Percentiles rank a stretch among this genome's conserved stretches.
phyloP scores from a whole-genome alignment of 53 echinoderm and acorn worm genomes.

The Patiria pectinifera region DNA sequence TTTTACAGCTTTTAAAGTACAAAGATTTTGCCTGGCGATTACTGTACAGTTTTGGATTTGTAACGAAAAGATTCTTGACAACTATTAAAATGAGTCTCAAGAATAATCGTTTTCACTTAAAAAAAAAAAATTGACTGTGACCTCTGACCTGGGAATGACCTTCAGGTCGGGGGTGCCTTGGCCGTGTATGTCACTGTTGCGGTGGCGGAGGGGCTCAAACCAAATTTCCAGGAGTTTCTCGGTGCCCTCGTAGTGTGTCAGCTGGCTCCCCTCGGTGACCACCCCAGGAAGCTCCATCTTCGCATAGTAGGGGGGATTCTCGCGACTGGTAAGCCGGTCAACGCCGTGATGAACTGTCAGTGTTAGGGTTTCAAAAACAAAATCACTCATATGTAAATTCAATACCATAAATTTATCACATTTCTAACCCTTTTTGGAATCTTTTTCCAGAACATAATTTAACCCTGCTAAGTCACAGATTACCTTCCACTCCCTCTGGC shows the following conservation, averaged over 20 bases:
- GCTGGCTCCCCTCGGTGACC: constrained; percentile 69
- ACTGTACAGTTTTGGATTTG: no score
- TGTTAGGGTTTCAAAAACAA: neutral
- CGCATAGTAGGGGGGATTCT: constrained; percentile 56
- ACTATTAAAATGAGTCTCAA: no score
- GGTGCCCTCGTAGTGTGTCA: constrained; percentile 98
- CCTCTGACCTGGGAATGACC: constrained; percentile 81
- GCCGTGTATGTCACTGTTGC: constrained; percentile 6
- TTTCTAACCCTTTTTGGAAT: no score
- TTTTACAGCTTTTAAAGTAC: no score
- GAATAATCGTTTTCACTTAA: neutral
- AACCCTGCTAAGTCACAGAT: no score
- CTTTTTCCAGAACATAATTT: no score
- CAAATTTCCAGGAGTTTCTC: constrained; percentile 96
- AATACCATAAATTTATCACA: no score
- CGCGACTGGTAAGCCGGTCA: constrained; percentile 7
- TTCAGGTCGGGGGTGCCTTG: constrained; percentile 69
- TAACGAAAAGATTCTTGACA: no score
- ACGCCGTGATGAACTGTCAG: constrained; percentile 38
- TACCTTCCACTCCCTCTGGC: no score
- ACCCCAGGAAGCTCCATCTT: constrained; percentile 68
- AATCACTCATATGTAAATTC: no score
- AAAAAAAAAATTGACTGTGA: neutral
- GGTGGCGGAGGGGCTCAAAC: constrained; percentile 66
- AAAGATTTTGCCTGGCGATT: no score